Percentiles rank a stretch among this genome's conserved stretches.
Conservation (phyloP, 2,888 invertebrate genomes). For the Meghimatium bilineatum region DNA sequence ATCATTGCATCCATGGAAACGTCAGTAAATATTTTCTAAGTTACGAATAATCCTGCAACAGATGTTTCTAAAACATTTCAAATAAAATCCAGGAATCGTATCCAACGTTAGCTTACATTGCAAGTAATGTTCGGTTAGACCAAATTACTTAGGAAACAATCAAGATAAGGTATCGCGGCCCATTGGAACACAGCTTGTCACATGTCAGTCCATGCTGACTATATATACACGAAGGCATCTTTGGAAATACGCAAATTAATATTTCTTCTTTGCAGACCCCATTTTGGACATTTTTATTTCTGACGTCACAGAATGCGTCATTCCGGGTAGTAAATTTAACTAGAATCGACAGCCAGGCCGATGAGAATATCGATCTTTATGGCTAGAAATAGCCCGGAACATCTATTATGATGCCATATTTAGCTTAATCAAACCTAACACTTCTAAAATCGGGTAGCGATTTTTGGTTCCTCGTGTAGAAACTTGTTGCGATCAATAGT, state of each 20-base stretch:
- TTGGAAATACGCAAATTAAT: not conserved
- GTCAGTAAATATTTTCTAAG: too few relatives aligned
- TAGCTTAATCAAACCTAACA: not conserved
- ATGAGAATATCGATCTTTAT: not conserved
- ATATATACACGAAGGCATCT: not conserved
- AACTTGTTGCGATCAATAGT: not conserved
- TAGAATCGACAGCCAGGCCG: not conserved
- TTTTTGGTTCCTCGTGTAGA: not conserved
- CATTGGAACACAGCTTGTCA: not conserved
- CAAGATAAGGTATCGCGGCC: too few relatives aligned
- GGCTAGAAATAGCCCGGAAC: not conserved
- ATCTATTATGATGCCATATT: not conserved
- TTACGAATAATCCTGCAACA: too few relatives aligned
- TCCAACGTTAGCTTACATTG: too few relatives aligned
- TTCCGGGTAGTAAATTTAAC: not conserved
- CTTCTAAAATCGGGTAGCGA: not conserved
- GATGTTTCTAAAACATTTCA: too few relatives aligned
- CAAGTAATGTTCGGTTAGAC: too few relatives aligned
- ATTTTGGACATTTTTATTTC: slow-evolving; percentile 3
- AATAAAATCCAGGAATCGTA: too few relatives aligned
- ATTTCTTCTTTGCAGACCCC: not conserved
- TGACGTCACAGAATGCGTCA: slow-evolving; percentile 23
- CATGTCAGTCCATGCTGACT: not conserved
- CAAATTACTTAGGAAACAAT: too few relatives aligned
- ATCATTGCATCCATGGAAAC: too few relatives aligned